phyloP scores from a whole-genome alignment of 2,113 vertebrate genomes.

The Raja brachyura region DNA sequence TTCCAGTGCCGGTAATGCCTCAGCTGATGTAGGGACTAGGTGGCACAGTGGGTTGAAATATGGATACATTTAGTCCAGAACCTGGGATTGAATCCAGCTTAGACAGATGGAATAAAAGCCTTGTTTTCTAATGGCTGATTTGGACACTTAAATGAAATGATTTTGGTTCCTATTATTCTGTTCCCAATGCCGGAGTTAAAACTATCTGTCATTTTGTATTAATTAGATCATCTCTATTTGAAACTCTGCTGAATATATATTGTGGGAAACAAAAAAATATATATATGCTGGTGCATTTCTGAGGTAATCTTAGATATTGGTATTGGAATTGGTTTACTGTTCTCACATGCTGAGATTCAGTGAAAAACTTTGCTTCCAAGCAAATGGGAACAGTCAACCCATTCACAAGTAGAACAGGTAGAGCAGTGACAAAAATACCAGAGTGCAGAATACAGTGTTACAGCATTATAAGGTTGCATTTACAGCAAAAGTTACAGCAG shows the following conservation, averaged over 20 bases:
- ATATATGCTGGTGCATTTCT: not conserved
- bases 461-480: too few relatives aligned
- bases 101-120: conserved; percentile 33
- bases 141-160: conserved; percentile 21
- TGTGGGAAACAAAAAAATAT: not conserved
- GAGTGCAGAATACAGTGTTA: too few relatives aligned
- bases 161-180: not conserved
- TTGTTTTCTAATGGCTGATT: conserved; percentile 17
- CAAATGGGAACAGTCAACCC: too few relatives aligned
- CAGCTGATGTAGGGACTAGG: conserved; percentile 18
- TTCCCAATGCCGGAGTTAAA: not conserved
- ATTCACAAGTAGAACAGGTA: too few relatives aligned
- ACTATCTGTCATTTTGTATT: not conserved
- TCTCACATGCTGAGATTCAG: too few relatives aligned
- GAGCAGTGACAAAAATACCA: too few relatives aligned
- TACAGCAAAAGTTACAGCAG: too few relatives aligned
- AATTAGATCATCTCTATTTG: not conserved
- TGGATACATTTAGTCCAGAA: not conserved
- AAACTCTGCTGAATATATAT: not conserved
- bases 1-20: conserved; percentile 14
- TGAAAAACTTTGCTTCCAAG: too few relatives aligned
- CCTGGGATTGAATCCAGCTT: conserved; percentile 28
- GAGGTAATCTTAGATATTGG: not conserved
- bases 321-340: too few relatives aligned
- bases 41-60: conserved; percentile 27